Conservation (phyloP, 1,140 invertebrate genomes). For the Glossosoma conforme region DNA sequence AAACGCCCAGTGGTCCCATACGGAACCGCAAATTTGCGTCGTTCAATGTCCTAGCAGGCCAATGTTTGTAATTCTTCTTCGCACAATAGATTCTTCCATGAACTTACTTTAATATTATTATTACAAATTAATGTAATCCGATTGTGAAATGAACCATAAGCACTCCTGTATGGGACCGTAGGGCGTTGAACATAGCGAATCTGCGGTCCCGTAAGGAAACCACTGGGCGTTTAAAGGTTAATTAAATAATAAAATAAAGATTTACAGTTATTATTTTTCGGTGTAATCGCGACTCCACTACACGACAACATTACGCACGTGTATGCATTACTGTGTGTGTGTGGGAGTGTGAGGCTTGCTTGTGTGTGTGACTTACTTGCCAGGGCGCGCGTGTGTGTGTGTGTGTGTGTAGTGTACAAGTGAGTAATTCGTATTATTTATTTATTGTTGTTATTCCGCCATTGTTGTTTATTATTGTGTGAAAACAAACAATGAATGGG, state of each 20-base stretch:
- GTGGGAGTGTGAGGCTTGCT: background rate
- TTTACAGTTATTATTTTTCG: constrained; percentile 5
- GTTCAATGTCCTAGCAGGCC: too few relatives aligned
- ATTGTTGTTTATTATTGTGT: constrained; percentile 20
- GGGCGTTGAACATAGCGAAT: constrained; percentile 19
- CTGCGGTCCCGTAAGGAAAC: constrained; percentile 12
- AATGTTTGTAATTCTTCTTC: too few relatives aligned
- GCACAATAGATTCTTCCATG: too few relatives aligned
- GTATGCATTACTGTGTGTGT: constrained; percentile 10
- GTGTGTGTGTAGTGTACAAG: constrained; percentile 3
- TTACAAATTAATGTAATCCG: too few relatives aligned
- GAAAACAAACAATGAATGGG: constrained; percentile 24
- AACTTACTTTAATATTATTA: too few relatives aligned
- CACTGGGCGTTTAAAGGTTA: background rate
- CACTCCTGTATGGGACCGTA: too few relatives aligned
- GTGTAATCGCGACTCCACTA: background rate
- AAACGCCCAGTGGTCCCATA: too few relatives aligned
- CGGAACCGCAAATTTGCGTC: too few relatives aligned
- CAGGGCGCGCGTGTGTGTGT: constrained; percentile 12
- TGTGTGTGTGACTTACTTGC: constrained; percentile 9
- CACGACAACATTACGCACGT: too few relatives aligned
- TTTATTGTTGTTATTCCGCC: too few relatives aligned
- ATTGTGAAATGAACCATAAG: too few relatives aligned
- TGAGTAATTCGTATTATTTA: constrained; percentile 21
- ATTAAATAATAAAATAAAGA: constrained; percentile 8